Conservation (phyloP, 2,797 vertebrate genomes). For the Danio tinwini region DNA sequence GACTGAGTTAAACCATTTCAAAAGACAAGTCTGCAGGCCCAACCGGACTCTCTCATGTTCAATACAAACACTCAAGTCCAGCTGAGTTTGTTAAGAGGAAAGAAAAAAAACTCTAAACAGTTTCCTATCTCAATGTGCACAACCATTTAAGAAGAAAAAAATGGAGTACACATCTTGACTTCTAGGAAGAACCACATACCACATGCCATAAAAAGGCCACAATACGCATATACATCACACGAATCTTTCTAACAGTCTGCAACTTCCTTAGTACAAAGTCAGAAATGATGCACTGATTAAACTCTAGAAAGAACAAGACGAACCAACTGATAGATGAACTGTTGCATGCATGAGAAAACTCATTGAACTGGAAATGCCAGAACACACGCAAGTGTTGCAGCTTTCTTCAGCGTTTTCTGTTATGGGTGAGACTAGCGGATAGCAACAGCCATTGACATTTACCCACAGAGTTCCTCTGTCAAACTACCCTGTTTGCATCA, state of each 20-base stretch:
- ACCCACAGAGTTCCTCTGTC: conserved; percentile 44
- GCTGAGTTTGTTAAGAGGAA: background rate
- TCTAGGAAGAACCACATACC: conserved; percentile 84
- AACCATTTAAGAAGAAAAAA: conserved; percentile 5
- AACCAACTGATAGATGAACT: conserved; percentile 3
- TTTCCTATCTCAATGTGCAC: conserved; percentile 30
- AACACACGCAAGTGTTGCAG: background rate
- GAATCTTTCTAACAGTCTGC: conserved; percentile 53
- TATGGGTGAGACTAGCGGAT: background rate
- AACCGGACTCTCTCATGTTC: background rate
- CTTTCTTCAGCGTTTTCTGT: background rate
- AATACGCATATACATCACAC: conserved; percentile 62
- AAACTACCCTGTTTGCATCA: conserved; percentile 38
- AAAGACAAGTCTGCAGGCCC: background rate
- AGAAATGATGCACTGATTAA: background rate
- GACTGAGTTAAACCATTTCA: conserved; percentile 2
- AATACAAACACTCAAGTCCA: conserved; percentile 10
- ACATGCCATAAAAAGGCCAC: conserved; percentile 72
- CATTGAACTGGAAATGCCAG: conserved; percentile 1
- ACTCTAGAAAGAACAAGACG: conserved; percentile 36
- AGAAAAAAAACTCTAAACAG: background rate
- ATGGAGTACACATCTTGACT: conserved; percentile 55
- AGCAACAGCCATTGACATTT: conserved; percentile 17
- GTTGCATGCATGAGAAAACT: background rate
- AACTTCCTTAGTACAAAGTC: conserved; percentile 3